phyloP scores from a whole-genome alignment of 2,113 vertebrate species.

The Hemiprocne comata region DNA sequence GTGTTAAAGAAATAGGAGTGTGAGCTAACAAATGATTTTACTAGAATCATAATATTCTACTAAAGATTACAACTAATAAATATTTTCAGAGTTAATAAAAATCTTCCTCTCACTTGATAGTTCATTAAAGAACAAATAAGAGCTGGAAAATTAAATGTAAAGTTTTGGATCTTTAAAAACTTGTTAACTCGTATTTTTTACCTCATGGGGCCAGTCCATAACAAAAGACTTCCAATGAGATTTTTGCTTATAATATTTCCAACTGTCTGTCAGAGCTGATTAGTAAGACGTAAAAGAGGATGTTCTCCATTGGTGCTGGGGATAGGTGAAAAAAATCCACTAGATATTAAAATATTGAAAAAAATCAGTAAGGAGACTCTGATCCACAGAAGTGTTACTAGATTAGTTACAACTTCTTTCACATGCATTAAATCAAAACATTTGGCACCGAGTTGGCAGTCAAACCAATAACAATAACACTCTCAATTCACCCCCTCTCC shows the following conservation, averaged over 20 bases:
- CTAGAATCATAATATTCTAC: not conserved
- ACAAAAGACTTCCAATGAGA: not conserved
- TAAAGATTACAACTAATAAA: not conserved
- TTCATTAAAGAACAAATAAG: not conserved
- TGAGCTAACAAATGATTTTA: not conserved
- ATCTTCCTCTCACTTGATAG: not conserved
- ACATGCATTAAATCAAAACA: not conserved
- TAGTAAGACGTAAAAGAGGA: not conserved
- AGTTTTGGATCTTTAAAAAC: not conserved
- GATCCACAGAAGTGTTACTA: not conserved
- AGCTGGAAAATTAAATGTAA: not conserved
- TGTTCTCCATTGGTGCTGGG: not conserved
- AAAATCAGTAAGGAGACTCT: not conserved
- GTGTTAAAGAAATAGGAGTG: not conserved
- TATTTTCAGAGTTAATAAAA: not conserved
- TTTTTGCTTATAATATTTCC: not conserved
- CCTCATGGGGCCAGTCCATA: not conserved
- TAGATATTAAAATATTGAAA: not conserved
- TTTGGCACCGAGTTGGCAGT: no score
- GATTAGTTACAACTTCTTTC: not conserved
- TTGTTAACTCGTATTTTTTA: not conserved
- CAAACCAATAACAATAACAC: no score
- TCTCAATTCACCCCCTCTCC: no score
- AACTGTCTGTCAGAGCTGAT: not conserved
- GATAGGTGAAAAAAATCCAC: not conserved